Conservation (phyloP, 2,888 invertebrate species). For the Agriopis aurantiaria region DNA sequence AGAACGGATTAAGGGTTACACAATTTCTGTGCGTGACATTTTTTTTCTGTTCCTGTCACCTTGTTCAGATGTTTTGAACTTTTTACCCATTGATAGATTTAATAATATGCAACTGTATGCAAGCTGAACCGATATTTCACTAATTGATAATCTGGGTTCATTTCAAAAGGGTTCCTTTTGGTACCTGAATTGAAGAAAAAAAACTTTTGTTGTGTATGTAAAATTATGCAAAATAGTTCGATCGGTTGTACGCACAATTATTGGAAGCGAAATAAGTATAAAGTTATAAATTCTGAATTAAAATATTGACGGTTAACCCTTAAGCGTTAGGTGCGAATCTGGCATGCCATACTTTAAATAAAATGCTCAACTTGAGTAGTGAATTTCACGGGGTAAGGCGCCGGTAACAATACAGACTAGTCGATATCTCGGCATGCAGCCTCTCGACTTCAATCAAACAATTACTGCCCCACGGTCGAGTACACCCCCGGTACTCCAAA, state of each 20-base stretch:
- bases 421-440: slow-evolving; percentile 80
- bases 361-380: slow-evolving; percentile 63
- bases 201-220: slow-evolving; percentile 52
- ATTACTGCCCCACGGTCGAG: slow-evolving; percentile 84
- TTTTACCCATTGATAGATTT: slow-evolving; percentile 67
- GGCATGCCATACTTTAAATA: slow-evolving; percentile 72
- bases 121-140: slow-evolving; percentile 71
- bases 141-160: slow-evolving; percentile 68
- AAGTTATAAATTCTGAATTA: slow-evolving; percentile 24
- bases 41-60: slow-evolving; percentile 81
- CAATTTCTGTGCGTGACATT: slow-evolving; percentile 71
- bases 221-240: slow-evolving; percentile 38
- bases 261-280: slow-evolving; percentile 18
- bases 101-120: slow-evolving; percentile 77
- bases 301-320: slow-evolving; percentile 75
- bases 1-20: slow-evolving; percentile 81
- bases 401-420: slow-evolving; percentile 70
- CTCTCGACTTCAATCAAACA: slow-evolving; percentile 86
- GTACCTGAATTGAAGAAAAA: slow-evolving; percentile 45
- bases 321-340: slow-evolving; percentile 77
- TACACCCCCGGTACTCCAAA: slow-evolving; percentile 75
- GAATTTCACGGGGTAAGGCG: slow-evolving; percentile 64
- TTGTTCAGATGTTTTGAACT: slow-evolving; percentile 76
- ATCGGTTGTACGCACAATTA: not conserved
- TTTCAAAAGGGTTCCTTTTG: slow-evolving; percentile 57